Percentiles rank a stretch among this genome's conserved stretches.
phyloP scores from a whole-genome alignment of 2,797 vertebrate species.

The Monodelphis domestica region DNA sequence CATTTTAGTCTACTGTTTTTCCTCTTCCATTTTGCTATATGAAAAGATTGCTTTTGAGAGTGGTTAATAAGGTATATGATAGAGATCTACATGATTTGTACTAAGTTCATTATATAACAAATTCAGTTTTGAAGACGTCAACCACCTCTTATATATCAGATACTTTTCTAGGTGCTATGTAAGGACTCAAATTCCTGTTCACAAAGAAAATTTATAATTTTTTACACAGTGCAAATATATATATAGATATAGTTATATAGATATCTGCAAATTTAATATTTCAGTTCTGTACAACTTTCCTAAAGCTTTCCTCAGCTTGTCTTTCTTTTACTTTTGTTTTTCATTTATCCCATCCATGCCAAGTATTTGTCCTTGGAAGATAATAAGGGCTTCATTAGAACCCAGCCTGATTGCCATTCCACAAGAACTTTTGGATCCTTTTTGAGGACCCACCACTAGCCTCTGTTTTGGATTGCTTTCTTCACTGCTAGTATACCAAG shows the following conservation, averaged over 20 bases:
- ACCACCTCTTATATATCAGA: neutral
- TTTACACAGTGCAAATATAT: neutral
- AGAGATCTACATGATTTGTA: neutral
- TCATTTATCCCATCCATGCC: neutral
- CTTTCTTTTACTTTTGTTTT: neutral
- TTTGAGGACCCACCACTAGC: neutral
- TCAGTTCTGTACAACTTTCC: slow-evolving; percentile 12
- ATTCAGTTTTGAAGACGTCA: neutral
- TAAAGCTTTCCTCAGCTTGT: fast-evolving
- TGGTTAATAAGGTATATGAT: neutral
- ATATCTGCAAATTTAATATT: neutral
- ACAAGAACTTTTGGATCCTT: neutral
- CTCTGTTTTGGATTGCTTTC: slow-evolving; percentile 16
- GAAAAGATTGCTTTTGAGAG: neutral
- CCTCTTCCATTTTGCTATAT: neutral
- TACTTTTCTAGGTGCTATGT: neutral
- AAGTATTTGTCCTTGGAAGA: neutral
- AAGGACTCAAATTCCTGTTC: neutral
- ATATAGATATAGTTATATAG: too few species aligned
- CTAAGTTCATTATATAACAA: neutral
- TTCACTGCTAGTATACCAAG: slow-evolving; percentile 9
- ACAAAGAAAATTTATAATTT: neutral
- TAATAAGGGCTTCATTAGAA: neutral
- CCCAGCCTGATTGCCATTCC: neutral
- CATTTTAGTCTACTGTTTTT: neutral